Conservation (phyloP, 2,113 vertebrate species). For the Hemicordylus capensis region DNA sequence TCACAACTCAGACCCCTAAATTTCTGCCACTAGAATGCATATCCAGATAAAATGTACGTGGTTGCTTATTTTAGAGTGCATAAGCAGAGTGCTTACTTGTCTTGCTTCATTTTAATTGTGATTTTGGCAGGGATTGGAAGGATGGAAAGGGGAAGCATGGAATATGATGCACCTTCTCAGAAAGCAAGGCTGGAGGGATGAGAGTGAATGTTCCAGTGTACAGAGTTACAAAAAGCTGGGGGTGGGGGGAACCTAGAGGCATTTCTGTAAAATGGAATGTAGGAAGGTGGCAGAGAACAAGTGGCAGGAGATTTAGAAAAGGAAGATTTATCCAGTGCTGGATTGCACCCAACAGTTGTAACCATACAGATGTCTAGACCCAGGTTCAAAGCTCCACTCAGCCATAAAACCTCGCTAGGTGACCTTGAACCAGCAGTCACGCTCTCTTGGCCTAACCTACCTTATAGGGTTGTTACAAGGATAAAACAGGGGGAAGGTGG, state of each 20-base stretch:
- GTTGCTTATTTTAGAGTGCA: neutral
- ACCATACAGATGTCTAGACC: neutral
- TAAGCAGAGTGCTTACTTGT: neutral
- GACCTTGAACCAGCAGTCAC: no score
- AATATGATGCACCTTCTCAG: neutral
- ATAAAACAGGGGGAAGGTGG: no score
- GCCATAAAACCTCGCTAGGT: no score
- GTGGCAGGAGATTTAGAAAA: neutral
- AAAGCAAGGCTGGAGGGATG: neutral
- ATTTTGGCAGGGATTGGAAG: neutral
- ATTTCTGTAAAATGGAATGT: neutral
- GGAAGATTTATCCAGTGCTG: neutral
- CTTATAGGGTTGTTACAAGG: no score
- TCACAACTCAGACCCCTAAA: neutral
- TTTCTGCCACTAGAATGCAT: neutral
- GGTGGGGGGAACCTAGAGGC: neutral
- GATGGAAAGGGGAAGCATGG: neutral
- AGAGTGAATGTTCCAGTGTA: neutral
- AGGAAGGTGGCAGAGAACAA: neutral
- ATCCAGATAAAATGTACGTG: neutral
- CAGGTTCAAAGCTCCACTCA: no score
- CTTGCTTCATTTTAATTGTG: neutral
- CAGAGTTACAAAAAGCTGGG: neutral
- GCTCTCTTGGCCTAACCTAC: no score
- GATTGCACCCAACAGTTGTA: neutral